Percentiles rank a stretch among this genome's conserved stretches.
Conservation (phyloP, 2,888 invertebrate genomes). For the Emmelina monodactyla region DNA sequence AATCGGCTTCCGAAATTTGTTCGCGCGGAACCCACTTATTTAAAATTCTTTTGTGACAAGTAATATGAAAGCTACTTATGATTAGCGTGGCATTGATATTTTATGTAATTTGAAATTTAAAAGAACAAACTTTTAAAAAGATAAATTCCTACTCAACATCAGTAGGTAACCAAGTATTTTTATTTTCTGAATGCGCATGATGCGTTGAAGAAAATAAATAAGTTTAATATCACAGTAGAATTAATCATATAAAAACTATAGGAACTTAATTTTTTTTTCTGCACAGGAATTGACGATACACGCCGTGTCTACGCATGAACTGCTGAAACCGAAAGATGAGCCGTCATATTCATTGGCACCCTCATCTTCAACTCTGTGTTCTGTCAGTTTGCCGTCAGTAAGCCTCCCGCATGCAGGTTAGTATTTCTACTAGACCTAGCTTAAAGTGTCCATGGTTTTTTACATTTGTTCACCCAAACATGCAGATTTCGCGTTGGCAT, state of each 20-base stretch:
- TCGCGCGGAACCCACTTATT: no score
- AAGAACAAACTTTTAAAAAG: no score
- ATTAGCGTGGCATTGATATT: no score
- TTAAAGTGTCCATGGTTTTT: not conserved
- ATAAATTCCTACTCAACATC: no score
- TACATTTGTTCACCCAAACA: not conserved
- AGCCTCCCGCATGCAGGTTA: constrained; percentile 43
- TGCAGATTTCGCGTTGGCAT: constrained; percentile 23
- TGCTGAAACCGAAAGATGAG: constrained; percentile 53
- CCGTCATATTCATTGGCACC: constrained; percentile 42
- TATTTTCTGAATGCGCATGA: no score
- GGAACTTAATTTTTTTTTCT: constrained; percentile 10
- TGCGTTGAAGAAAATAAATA: no score
- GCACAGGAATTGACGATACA: constrained; percentile 53
- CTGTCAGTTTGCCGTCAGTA: no score
- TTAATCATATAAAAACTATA: not conserved
- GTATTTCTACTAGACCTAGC: constrained; percentile 14
- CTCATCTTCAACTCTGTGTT: constrained; percentile 31
- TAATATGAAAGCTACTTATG: no score
- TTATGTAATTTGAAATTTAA: no score
- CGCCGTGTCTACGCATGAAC: constrained; percentile 47
- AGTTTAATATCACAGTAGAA: not conserved
- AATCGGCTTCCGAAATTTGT: no score
- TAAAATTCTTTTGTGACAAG: no score
- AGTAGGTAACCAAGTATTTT: no score